These are phyloP conservation scores for Lucinisca nassula DNA, from an alignment of 2,888 invertebrate species.

Conservation along the genomic window DNA sequence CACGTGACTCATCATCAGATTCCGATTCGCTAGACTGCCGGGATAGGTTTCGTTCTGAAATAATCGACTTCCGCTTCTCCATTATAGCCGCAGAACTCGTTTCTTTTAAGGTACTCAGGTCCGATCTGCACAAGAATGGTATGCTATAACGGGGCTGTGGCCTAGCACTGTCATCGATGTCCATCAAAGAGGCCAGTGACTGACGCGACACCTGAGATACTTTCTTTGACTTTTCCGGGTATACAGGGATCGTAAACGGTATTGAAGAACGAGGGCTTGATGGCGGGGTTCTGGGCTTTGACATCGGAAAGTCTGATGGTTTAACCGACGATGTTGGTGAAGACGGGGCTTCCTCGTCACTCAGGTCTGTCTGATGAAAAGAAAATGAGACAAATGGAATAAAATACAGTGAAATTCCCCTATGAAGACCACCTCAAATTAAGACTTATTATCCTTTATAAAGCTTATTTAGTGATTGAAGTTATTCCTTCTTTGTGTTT, in stretches of 20 bases:
- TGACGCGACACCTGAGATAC: background rate
- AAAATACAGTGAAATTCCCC: too few species aligned
- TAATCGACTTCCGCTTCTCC: background rate
- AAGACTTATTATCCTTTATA: too few species aligned
- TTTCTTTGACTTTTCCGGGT: background rate
- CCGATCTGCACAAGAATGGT: constrained; percentile 59
- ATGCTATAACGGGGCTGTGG: constrained; percentile 50
- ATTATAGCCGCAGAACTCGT: background rate
- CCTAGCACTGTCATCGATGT: background rate
- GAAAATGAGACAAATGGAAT: too few species aligned
- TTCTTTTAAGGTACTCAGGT: constrained; percentile 58
- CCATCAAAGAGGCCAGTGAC: background rate
- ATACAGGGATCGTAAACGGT: background rate
- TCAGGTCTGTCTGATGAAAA: background rate
- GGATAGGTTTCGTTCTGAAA: background rate
- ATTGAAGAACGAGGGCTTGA: background rate
- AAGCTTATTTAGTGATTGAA: too few species aligned
- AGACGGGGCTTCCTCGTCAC: background rate
- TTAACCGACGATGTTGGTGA: background rate
- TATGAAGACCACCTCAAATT: too few species aligned
- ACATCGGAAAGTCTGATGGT: background rate
- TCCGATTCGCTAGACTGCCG: background rate
- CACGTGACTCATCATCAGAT: background rate
- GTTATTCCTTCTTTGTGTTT: too few species aligned
- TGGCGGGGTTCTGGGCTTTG: background rate